Conservation (phyloP, 2,888 invertebrate genomes). For the Apamea crenata region DNA sequence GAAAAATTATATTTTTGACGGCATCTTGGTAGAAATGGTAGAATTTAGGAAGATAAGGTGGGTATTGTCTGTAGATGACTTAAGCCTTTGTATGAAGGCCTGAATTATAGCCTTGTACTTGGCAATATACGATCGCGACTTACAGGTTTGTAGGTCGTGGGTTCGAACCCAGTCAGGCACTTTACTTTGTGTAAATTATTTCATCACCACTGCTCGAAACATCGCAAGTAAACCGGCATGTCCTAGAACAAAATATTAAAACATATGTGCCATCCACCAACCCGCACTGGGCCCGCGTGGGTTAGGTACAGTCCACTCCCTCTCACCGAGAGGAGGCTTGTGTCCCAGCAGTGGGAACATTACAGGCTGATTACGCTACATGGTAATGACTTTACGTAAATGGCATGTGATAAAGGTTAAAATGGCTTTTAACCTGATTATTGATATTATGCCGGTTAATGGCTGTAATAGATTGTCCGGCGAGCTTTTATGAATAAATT, state of each 20-base stretch:
- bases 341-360: too few species aligned
- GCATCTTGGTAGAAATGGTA: constrained; percentile 36
- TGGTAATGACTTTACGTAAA: constrained; percentile 24
- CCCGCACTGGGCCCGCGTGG: too few species aligned
- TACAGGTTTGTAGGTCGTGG: too few species aligned
- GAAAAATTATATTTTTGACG: constrained; percentile 35
- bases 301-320: too few species aligned
- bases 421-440: constrained; percentile 39
- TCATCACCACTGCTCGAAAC: too few species aligned
- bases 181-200: too few species aligned
- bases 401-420: constrained; percentile 18
- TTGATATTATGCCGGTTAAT: too few species aligned
- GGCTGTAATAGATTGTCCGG: background rate
- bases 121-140: background rate
- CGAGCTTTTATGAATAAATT: constrained; percentile 25
- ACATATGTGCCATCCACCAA: too few species aligned
- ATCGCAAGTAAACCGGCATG: too few species aligned
- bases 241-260: too few species aligned
- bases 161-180: too few species aligned
- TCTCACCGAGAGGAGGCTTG: too few species aligned
- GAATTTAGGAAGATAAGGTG: constrained; percentile 8
- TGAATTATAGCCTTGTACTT: constrained; percentile 4
- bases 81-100: background rate
- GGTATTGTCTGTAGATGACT: background rate
- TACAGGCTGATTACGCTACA: background rate